Evolutionary conservation across 1,140 invertebrate genomes (phyloP), one percentile per base, ranked within the genome.

Genomic region (Pomacea maculata): DNA sequence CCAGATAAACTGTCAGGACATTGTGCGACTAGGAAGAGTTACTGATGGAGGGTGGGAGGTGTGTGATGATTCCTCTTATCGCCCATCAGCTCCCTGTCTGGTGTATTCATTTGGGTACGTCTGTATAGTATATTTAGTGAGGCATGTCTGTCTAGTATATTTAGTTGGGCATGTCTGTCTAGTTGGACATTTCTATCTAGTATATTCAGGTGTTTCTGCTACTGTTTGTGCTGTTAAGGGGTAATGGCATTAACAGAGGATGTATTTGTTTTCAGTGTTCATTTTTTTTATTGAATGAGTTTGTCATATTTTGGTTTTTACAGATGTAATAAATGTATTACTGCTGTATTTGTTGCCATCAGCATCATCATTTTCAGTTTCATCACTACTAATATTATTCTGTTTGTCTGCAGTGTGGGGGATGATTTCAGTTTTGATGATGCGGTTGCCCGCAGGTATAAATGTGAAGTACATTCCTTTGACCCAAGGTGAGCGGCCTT

Each of bases 371-470:
- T 11, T 19, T 4, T 77, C 21, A 52, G 12, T 34, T 29, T 21
- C 19, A 65, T 63, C 1, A 45, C 34, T 15, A 29, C 21, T n/a
- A 14, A 8, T 77, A 17, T 0, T 14, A 15, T 29, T 54, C 21
- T 84, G 61, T 83, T 67, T 68, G 80, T 75, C 64, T 83, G 74
- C 77, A 87, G 87, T 78, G 83, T 86, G 21, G 85, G 83, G n/a
- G 65, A 85, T 68, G 87, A 88, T 63, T 88, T 87, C 75, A 85
- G 85, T 61, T 88, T 88, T 82, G 87, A 88, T 77, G 86, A 88
- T 80, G 83, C 82, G 54, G 79, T 85, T 7, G 72, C 80, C 9
- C 81, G 79, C 21, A 74, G 82, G n/a, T 87, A 84, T 74, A 79
- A 80, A 14, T 86, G 85, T 81, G 83, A 85, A 74, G 84, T 88